Evolutionary conservation across 2,888 invertebrate genomes (phyloP).

Genomic region (Parnassius mnemosyne): DNA sequence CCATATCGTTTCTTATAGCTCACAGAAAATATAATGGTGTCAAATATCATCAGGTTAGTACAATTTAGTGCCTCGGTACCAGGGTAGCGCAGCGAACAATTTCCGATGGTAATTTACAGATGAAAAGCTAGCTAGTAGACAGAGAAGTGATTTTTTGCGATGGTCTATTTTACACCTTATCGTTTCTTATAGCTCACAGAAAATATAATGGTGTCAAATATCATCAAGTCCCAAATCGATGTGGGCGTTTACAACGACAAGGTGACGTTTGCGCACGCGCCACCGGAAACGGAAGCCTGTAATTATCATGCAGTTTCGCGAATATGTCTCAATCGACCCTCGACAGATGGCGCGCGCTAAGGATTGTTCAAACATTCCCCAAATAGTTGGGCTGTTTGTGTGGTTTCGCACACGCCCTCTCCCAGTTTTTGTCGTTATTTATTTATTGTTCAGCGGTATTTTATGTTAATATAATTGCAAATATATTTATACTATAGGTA

Average conservation of each 20-base stretch:
- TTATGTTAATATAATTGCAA: background rate
- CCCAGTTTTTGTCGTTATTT: slow-evolving; percentile 34
- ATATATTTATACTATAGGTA: no score
- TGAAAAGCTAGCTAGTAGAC: no score
- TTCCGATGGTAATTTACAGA: no score
- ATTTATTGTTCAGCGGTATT: background rate
- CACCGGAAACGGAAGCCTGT: slow-evolving; percentile 73
- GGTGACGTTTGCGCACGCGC: slow-evolving; percentile 70
- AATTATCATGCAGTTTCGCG: slow-evolving; percentile 74
- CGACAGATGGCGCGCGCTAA: slow-evolving; percentile 69
- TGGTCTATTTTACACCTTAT: no score
- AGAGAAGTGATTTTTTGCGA: no score
- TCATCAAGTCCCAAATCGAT: slow-evolving; percentile 49
- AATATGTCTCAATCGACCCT: slow-evolving; percentile 73
- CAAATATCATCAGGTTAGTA: slow-evolving; percentile 50
- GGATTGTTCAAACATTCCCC: slow-evolving; percentile 63
- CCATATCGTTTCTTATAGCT: slow-evolving; percentile 18
- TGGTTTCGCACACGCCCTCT: slow-evolving; percentile 57
- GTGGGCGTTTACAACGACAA: slow-evolving; percentile 52
- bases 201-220: slow-evolving; percentile 53
- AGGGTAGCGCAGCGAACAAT: no score
- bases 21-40: slow-evolving; percentile 43
- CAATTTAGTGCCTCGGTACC: no score
- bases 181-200: slow-evolving; percentile 22
- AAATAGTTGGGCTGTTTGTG: slow-evolving; percentile 66